Evolutionary conservation across 2,797 vertebrate species (phyloP), one percentile per base, ranked within the genome.

Genomic region (Sus cebifrons): DNA sequence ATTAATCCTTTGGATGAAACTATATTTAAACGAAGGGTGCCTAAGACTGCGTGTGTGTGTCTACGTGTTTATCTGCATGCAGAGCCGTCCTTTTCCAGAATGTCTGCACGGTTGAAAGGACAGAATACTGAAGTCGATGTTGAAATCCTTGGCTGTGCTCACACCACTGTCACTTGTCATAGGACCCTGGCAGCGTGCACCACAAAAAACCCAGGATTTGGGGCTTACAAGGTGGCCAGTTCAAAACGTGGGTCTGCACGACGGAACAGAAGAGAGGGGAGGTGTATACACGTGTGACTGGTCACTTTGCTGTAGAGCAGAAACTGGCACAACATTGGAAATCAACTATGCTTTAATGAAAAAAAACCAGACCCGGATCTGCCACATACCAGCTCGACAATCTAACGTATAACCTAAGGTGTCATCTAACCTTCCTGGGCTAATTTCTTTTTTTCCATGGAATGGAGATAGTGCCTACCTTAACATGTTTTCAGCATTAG

Each of bases 1-100:
- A 6, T 82, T 49, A 70, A 73, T 70, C 29, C 8, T 86, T 95
- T 73, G 68, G 40, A 70, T 84, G n/a, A 89, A 86, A 56, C 52
- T 64, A 14, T 89, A 64, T 93, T 85, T 91, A 71, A 70, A 67
- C 23, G 44, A 56, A 89, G 40, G 17, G 29, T 83, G 25, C 68
- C 94, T 70, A 64, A 91, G 91, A 52, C 12, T 40, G 17, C 25
- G 60, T 62, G 78, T 77, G 4, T 90, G 58, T 87, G 17, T 67
- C 13, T 64, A 18, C 65, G 44, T 9, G 21, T 21, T 12, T 29
- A 70, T 83, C 65, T 78, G 58, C 4, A 49, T 85, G 60, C 40
- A 3, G 52, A 65, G 14, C 29, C 49, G 2, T 62, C 14, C 21
- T 87, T 78, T 84, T 14, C 52, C 60, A 88, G 60, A 86, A 70